phyloP scores from a whole-genome alignment of 2,888 invertebrate species.

The Apomyelois bistriatella region DNA sequence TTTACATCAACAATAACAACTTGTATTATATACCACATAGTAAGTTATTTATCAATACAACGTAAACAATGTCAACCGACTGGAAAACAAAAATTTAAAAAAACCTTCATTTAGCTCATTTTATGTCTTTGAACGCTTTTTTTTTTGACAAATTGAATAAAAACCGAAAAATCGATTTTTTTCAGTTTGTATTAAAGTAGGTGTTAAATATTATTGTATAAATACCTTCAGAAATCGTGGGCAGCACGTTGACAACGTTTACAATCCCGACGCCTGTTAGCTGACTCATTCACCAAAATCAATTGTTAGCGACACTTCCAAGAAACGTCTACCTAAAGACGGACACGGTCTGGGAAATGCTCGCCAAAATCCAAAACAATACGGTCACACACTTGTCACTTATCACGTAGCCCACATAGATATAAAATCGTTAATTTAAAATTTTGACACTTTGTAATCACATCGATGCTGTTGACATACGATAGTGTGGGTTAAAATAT shows the following conservation, averaged over 20 bases:
- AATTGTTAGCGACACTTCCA: slow-evolving; percentile 46
- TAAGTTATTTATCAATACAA: slow-evolving; percentile 10
- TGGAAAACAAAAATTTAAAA: not conserved
- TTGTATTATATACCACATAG: not conserved
- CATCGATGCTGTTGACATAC: not conserved
- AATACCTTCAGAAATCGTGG: slow-evolving; percentile 75
- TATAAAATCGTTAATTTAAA: slow-evolving; percentile 50
- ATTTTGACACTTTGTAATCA: slow-evolving; percentile 37
- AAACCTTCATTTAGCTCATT: not conserved
- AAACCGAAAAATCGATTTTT: not conserved
- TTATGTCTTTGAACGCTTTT: too few relatives aligned
- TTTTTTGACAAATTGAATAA: not conserved
- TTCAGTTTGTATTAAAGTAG: too few relatives aligned
- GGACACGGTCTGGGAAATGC: slow-evolving; percentile 38
- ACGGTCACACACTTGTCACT: slow-evolving; percentile 56
- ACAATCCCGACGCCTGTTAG: slow-evolving; percentile 76
- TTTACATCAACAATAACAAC: slow-evolving; percentile 23
- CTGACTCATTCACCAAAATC: slow-evolving; percentile 77
- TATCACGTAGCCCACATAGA: slow-evolving; percentile 71
- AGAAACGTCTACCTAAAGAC: slow-evolving; percentile 47
- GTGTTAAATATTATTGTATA: slow-evolving; percentile 5
- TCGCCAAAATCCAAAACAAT: slow-evolving; percentile 46
- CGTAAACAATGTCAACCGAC: slow-evolving; percentile 12
- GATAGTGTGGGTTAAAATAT: slow-evolving; percentile 35
- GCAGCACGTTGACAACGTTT: slow-evolving; percentile 76